A percentile compares a stretch with the other conserved stretches of the same genome.
phyloP scores from a whole-genome alignment of 2,113 vertebrate genomes.

The Furnarius figulus region DNA sequence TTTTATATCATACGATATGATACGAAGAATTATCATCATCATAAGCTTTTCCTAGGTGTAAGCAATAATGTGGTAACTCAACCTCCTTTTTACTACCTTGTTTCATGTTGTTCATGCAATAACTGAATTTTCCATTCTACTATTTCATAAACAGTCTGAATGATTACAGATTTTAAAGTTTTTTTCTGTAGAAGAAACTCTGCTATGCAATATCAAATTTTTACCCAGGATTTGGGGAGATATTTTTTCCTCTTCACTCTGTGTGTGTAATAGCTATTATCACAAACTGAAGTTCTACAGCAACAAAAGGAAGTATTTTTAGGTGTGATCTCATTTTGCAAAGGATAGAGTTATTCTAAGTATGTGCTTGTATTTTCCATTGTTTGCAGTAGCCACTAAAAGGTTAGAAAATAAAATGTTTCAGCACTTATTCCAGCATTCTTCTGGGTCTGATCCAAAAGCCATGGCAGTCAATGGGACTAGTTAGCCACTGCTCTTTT shows the following conservation, averaged over 20 bases:
- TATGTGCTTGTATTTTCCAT: conserved; percentile 62
- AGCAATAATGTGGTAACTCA: neutral
- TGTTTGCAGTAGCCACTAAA: conserved; percentile 48
- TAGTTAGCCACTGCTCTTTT: neutral
- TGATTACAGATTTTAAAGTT: neutral
- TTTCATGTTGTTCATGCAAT: neutral
- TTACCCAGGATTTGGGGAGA: neutral
- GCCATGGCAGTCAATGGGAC: neutral
- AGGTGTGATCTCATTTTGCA: conserved; percentile 62
- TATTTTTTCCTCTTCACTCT: conserved; percentile 19
- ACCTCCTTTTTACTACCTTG: neutral
- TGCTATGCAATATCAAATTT: neutral
- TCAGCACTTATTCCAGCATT: conserved; percentile 19
- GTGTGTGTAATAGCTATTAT: conserved; percentile 49
- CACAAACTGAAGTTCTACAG: conserved; percentile 33
- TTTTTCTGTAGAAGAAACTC: neutral
- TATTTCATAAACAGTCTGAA: neutral
- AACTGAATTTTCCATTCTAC: neutral
- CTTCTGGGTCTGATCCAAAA: conserved; percentile 30
- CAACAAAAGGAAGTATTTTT: conserved; percentile 66
- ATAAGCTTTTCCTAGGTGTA: neutral
- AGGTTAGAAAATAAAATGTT: conserved; percentile 46
- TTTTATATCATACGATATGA: too few relatives aligned
- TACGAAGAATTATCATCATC: neutral
- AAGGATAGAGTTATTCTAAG: conserved; percentile 63